Conservation (phyloP, 2,113 vertebrate species). For the Rostratula benghalensis region DNA sequence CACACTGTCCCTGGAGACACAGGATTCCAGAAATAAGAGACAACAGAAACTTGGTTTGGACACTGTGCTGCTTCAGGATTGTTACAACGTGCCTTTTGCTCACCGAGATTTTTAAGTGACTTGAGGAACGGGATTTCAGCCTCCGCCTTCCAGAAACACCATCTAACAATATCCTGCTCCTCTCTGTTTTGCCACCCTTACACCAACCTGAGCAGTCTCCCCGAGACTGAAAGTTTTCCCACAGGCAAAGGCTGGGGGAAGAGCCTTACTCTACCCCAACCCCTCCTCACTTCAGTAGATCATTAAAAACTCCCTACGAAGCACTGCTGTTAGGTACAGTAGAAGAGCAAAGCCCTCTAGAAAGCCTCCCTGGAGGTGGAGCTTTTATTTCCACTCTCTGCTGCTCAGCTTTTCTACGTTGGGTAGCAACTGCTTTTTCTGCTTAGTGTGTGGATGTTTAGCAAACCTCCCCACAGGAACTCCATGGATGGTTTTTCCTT, state of each 20-base stretch:
- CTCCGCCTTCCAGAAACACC: background rate
- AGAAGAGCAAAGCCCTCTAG: background rate
- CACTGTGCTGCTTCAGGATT: background rate
- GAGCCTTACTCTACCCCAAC: background rate
- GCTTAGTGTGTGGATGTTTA: background rate
- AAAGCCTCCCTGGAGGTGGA: background rate
- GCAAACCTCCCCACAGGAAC: background rate
- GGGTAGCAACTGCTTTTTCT: background rate
- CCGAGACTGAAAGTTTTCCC: background rate
- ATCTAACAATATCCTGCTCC: background rate
- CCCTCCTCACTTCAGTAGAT: fast-evolving
- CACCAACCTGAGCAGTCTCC: background rate
- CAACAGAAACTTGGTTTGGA: background rate
- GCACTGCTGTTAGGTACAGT: background rate
- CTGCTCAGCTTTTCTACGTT: background rate
- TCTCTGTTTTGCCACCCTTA: background rate
- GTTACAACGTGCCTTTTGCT: background rate
- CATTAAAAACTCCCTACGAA: background rate
- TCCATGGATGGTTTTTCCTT: background rate
- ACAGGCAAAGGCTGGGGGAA: background rate
- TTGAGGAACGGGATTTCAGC: background rate
- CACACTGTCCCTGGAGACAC: background rate
- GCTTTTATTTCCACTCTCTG: constrained; percentile 11
- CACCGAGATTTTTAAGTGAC: background rate
- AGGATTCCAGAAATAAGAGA: background rate